Evolutionary conservation across 92 coral and sea anemone genomes (phyloP), one percentile per base, ranked within the genome.

Genomic region (Palythoa grandiflora): DNA sequence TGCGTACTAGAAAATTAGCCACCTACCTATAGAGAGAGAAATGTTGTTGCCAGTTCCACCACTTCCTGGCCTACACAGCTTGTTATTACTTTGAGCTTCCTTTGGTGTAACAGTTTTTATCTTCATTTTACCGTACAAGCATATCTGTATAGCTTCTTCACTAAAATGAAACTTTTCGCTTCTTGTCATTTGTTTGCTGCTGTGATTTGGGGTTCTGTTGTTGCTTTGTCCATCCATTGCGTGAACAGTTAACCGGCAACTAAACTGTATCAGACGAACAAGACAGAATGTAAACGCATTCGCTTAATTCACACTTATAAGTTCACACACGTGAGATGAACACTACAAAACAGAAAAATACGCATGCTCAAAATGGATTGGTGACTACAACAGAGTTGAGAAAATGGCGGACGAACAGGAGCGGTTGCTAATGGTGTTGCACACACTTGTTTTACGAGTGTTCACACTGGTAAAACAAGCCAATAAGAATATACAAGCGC

Each of bases 81-180:
- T 63, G 70, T 17, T 0, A 17, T 9, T 20, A 63, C 9, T 19
- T 63, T 63, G 70, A 63, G 20, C 10, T n/a, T 77, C 83, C 20
- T 28, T 54, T 14, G 83, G 83, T 1, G 63, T 54, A 20, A 77
- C 51, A 21, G 35, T 53, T 53, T 50, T 53, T 6, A 77, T 53
- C 12, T 77, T 77, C 38, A 68, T 77, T 54, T 53, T 77, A 77
- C 83, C 83, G 6, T 77, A 77, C 44, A 77, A 54, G 83, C 83
- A 77, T 68, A 77, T 77, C 17, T 77, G 83, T 54, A 77, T 16
- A 37, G 28, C 68, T 15, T 77, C 83, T 37, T 77, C 40, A 54
- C 83, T 77, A 13, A 77, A 77, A 7, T 20, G 51, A 36, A 77
- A 52, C 20, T 54, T 54, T 10, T 77, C 38, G 5, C 28, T 54